Conservation (phyloP, 2,888 invertebrate genomes). For the Seira musarum region DNA sequence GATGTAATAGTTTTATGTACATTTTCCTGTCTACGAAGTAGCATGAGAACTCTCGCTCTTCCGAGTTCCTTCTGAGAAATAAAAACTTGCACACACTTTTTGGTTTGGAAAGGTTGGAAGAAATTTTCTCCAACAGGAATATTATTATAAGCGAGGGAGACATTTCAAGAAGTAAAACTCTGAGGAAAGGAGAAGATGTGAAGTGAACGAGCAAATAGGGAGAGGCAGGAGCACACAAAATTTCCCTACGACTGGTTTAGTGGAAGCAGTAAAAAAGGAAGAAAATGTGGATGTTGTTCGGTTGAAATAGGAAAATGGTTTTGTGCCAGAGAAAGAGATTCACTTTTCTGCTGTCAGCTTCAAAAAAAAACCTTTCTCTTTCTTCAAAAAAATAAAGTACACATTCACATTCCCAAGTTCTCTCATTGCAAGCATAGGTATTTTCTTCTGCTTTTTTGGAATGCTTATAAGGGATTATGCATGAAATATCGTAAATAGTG, state of each 20-base stretch:
- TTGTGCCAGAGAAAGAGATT: slow-evolving; percentile 51
- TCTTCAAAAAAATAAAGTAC: slow-evolving; percentile 8
- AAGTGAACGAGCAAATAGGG: slow-evolving; percentile 41
- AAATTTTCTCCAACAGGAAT: slow-evolving; percentile 42
- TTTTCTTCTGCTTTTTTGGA: neutral
- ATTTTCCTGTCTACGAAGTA: slow-evolving; percentile 26
- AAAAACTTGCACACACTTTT: slow-evolving; percentile 23
- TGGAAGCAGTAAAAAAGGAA: slow-evolving; percentile 32
- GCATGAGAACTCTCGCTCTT: neutral
- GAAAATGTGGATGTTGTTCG: slow-evolving; percentile 52
- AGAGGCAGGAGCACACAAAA: slow-evolving; percentile 22
- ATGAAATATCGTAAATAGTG: neutral
- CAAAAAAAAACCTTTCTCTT: slow-evolving; percentile 46
- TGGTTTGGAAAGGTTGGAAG: slow-evolving; percentile 29
- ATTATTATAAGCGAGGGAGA: slow-evolving; percentile 54
- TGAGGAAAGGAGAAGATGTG: slow-evolving; percentile 8
- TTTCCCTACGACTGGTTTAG: neutral
- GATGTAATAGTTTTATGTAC: slow-evolving; percentile 19
- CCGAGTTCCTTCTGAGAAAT: neutral
- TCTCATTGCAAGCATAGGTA: neutral
- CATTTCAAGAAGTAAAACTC: slow-evolving; percentile 40
- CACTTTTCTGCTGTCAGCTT: slow-evolving; percentile 59
- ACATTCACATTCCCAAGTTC: too few species aligned
- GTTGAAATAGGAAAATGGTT: slow-evolving; percentile 52
- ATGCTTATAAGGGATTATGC: neutral